phyloP scores from a whole-genome alignment of 2,888 invertebrate genomes.

The Priocnemis perturbator region DNA sequence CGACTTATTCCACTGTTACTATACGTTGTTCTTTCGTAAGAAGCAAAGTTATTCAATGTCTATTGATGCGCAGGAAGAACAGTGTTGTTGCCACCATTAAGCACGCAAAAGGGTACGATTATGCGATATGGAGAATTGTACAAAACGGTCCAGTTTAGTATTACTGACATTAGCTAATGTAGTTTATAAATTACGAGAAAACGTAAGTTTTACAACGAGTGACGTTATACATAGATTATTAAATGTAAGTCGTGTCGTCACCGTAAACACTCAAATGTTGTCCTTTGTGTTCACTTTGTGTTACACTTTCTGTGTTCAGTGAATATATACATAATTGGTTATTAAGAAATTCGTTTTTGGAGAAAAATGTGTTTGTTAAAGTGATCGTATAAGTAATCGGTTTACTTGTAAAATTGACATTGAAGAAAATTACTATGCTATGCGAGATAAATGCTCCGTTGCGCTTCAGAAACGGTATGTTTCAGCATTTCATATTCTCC shows the following conservation, averaged over 20 bases:
- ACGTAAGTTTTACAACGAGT: slow-evolving; percentile 33
- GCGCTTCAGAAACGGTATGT: too few relatives aligned
- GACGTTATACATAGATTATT: slow-evolving; percentile 27
- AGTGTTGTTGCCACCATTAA: not conserved
- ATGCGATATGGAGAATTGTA: slow-evolving; percentile 10
- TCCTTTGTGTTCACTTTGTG: too few relatives aligned
- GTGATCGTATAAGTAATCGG: too few relatives aligned
- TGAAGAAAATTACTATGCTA: too few relatives aligned
- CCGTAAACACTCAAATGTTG: too few relatives aligned
- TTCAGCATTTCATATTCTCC: too few relatives aligned
- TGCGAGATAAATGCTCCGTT: too few relatives aligned
- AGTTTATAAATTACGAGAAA: not conserved
- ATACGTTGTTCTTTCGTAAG: not conserved
- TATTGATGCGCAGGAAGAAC: not conserved
- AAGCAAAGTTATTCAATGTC: not conserved
- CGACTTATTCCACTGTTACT: not conserved
- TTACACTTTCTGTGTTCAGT: not conserved
- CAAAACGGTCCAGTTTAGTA: not conserved
- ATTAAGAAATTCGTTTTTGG: not conserved
- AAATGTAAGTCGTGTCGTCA: slow-evolving; percentile 3
- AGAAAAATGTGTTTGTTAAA: not conserved
- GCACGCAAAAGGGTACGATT: not conserved
- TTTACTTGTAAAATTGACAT: too few relatives aligned
- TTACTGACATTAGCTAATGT: not conserved
- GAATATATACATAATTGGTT: not conserved